Evolutionary conservation across 92 coral and sea anemone genomes (phyloP), one percentile per base, ranked within the genome.

Genomic region (Epizoanthus fatuus): DNA sequence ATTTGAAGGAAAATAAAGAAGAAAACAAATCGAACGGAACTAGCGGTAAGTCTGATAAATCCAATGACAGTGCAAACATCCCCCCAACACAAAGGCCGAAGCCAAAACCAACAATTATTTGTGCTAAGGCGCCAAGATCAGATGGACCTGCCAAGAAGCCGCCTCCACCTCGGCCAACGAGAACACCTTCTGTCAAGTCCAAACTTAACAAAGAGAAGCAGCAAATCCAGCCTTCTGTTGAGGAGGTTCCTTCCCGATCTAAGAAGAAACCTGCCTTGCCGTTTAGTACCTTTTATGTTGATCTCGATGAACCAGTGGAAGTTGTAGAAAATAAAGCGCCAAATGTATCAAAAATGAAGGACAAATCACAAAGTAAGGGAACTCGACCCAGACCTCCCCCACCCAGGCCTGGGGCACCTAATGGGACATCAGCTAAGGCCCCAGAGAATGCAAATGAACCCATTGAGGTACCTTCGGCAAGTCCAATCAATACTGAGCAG

Each of bases 101-200:
- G 16, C 70, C 82, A 4, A 77, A 77, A 49, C 49, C 82, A 20
- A 77, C 82, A 2, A 65, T 62, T 54, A 84, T 64, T 15, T 53
- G 64, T 40, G 66, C 74, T 0, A 57, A 55, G 62, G 73, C 70
- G 69, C 76, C 81, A 10, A 82, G 81, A 1, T 59, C 78, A 17
- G 86, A 85, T 29, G 74, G 64, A 64, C 83, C 83, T 38, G 79
- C 79, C 32, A 84, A 84, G 35, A 84, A 47, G 42, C 45, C 35
- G 49, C 76, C 91, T 35, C 91, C 93, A 8, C 87, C 93, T 25
- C 73, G 93, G 59, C 93, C 93, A 90, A 71, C 57, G 42, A 77
- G 82, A 40, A 42, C 17, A 17, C 82, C 82, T 42, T 40, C 70
- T 58, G 82, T 42, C 35, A 77, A 60, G 47, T 10, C 35, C 32